A percentile compares a stretch with the other conserved stretches of the same genome.
Evolutionary conservation across 2,797 vertebrate species (phyloP).

Genomic region (Carapus acus): DNA sequence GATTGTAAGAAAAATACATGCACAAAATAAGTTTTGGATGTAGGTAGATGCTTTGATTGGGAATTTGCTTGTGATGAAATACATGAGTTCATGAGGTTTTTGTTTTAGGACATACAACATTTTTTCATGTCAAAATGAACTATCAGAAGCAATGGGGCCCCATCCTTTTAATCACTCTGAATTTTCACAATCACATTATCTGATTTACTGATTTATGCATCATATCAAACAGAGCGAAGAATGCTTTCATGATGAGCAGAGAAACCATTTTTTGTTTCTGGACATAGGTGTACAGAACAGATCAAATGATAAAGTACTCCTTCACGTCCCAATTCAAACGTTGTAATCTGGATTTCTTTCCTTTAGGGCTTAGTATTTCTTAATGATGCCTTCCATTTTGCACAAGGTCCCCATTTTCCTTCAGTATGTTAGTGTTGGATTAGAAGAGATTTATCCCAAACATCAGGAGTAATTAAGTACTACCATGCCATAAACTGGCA

Average conservation of each 20-base stretch:
- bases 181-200: too few relatives aligned
- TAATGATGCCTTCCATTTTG: constrained; percentile 51
- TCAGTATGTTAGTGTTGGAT: constrained; percentile 44
- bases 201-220: too few relatives aligned
- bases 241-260: not conserved
- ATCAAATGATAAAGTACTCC: constrained; percentile 7
- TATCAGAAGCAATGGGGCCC: too few relatives aligned
- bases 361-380: constrained; percentile 33
- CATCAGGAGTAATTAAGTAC: constrained; percentile 56
- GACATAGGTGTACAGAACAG: not conserved
- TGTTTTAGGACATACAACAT: too few relatives aligned
- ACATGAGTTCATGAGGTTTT: too few relatives aligned
- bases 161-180: too few relatives aligned
- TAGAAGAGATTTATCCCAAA: constrained; percentile 47
- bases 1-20: too few relatives aligned
- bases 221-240: too few relatives aligned
- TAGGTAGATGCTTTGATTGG: too few relatives aligned
- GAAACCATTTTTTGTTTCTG: not conserved
- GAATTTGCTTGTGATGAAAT: too few relatives aligned
- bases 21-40: too few relatives aligned
- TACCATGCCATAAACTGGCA: constrained; percentile 47
- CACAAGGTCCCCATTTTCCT: constrained; percentile 45
- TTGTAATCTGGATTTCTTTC: constrained; percentile 22
- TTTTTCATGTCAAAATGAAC: too few relatives aligned
- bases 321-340: not conserved